These are phyloP conservation scores for Leptura quadrifasciata DNA, from an alignment of 2,888 invertebrate species.

Conservation along the genomic window DNA sequence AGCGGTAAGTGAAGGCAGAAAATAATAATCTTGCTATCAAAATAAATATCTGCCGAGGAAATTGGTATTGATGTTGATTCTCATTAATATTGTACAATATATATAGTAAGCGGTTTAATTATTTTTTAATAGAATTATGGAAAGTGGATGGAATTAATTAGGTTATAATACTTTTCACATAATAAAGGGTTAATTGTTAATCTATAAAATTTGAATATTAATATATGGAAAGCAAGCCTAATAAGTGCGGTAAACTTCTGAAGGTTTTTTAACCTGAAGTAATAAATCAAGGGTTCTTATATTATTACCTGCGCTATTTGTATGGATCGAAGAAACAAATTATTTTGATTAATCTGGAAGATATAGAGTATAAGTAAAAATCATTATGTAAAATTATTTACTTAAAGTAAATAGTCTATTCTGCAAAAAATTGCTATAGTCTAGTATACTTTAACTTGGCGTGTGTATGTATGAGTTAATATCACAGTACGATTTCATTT, in stretches of 20 bases:
- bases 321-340: no score
- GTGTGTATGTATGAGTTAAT: no score
- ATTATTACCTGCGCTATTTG: neutral
- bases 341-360: no score
- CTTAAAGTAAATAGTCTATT: no score
- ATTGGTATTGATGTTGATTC: conserved; percentile 46
- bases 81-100: conserved; percentile 52
- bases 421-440: no score
- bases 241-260: neutral
- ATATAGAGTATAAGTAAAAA: no score
- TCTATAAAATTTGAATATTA: conserved; percentile 10
- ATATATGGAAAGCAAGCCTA: neutral
- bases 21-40: conserved; percentile 54
- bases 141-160: conserved; percentile 20
- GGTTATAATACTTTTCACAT: conserved; percentile 32
- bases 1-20: conserved; percentile 52
- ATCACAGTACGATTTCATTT: no score
- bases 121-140: conserved; percentile 29
- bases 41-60: conserved; percentile 51
- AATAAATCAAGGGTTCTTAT: neutral
- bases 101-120: conserved; percentile 24
- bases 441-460: no score
- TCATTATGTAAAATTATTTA: no score
- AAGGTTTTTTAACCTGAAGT: neutral
- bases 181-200: conserved; percentile 17